Evolutionary conservation across 2,113 vertebrate genomes (phyloP).

Genomic region (Megaceryle torquata): DNA sequence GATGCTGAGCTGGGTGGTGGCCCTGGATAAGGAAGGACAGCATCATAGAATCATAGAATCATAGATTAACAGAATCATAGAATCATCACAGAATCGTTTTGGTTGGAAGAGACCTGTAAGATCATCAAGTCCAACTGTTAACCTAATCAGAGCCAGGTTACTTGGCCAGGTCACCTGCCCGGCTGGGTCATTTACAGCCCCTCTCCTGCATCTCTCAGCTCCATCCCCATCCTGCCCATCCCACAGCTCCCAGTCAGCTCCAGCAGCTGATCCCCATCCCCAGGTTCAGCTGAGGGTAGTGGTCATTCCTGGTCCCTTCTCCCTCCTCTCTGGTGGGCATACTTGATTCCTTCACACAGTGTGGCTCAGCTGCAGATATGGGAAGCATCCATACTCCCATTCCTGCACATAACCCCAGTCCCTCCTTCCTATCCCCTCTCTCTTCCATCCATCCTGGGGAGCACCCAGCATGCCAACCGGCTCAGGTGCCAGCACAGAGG

Average conservation of each 20-base stretch:
- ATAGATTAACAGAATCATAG: no score
- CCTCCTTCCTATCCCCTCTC: not conserved
- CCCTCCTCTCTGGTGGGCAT: not conserved
- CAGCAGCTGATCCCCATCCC: not conserved
- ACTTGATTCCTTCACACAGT: fast-evolving
- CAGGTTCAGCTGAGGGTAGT: not conserved
- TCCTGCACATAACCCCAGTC: not conserved
- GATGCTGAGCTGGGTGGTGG: not conserved
- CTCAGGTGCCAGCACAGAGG: not conserved
- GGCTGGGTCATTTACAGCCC: fast-evolving
- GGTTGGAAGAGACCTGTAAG: not conserved
- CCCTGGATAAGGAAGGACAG: not conserved
- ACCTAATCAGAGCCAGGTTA: not conserved
- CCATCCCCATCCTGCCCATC: not conserved
- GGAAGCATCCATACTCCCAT: not conserved
- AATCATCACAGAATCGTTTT: not conserved
- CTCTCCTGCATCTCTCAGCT: fast-evolving
- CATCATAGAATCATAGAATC: not conserved
- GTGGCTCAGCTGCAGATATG: not conserved
- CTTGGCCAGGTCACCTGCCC: not conserved
- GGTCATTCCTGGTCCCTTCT: not conserved
- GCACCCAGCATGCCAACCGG: fast-evolving
- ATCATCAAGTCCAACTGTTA: not conserved
- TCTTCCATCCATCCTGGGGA: not conserved
- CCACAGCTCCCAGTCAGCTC: fast-evolving